Conservation (phyloP, 2,797 vertebrate species). For the Amblyopsis hoosieri region DNA sequence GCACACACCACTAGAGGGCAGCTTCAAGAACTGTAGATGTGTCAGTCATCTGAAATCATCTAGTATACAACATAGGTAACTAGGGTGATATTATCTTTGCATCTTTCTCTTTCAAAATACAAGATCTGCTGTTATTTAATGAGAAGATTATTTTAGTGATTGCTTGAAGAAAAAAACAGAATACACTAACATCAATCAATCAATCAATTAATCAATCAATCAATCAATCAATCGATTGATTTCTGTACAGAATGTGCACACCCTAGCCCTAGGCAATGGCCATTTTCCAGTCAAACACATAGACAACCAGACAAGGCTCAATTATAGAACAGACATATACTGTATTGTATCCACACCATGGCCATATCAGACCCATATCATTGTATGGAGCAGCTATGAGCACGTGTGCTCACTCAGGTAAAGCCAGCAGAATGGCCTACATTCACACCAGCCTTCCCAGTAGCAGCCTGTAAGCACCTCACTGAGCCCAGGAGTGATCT, state of each 20-base stretch:
- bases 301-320: neutral
- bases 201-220: too few species aligned
- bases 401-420: slow-evolving; percentile 72
- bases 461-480: slow-evolving; percentile 48
- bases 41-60: too few species aligned
- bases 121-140: too few species aligned
- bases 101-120: too few species aligned
- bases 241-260: too few species aligned
- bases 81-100: too few species aligned
- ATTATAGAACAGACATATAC: neutral
- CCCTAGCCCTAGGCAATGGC: neutral
- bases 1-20: slow-evolving; percentile 45
- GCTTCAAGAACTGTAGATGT: neutral
- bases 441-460: slow-evolving; percentile 51
- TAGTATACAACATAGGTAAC: too few species aligned
- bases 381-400: slow-evolving; percentile 14
- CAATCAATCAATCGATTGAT: too few species aligned
- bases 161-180: too few species aligned
- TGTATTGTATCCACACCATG: neutral
- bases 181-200: too few species aligned
- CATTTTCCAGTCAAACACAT: neutral
- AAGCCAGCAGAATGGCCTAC: slow-evolving; percentile 60
- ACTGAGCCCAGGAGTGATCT: slow-evolving; percentile 32
- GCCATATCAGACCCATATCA: slow-evolving; percentile 63
- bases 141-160: too few species aligned